Evolutionary conservation across 2,797 vertebrate species (phyloP).

Genomic region (Pterois miles): DNA sequence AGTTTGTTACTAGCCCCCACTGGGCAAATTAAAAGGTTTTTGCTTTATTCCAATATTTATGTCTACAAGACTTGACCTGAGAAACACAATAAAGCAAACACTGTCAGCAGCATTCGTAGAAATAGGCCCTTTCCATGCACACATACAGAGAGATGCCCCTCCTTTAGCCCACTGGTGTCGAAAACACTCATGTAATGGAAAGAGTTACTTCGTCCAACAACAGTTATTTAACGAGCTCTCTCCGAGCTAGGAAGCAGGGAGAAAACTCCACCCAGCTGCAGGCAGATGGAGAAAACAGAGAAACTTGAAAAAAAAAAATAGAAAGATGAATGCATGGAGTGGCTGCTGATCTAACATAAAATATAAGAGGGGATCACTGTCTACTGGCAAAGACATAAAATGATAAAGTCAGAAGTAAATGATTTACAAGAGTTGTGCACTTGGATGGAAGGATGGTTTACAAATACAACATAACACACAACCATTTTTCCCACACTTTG

Average conservation of each 20-base stretch:
- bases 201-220: constrained; percentile 61
- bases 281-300: constrained; percentile 70
- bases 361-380: neutral
- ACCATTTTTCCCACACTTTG: neutral
- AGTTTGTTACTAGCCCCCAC: neutral
- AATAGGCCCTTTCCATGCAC: constrained; percentile 12
- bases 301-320: constrained; percentile 12
- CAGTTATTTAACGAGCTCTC: constrained; percentile 62
- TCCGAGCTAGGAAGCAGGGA: constrained; percentile 36
- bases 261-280: constrained; percentile 68
- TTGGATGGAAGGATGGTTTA: neutral
- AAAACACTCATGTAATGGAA: constrained; percentile 74
- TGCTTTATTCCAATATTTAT: neutral
- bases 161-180: constrained; percentile 32
- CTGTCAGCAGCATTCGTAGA: neutral
- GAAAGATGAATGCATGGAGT: neutral
- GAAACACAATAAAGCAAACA: neutral
- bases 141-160: constrained; percentile 19
- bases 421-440: neutral
- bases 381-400: neutral
- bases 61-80: neutral
- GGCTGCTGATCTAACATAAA: constrained; percentile 21
- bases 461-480: neutral
- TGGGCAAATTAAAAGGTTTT: neutral
- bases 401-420: neutral